Base-by-base conservation (phyloP, 2,888 invertebrate genomes). In the Unio pictorum region DNA sequence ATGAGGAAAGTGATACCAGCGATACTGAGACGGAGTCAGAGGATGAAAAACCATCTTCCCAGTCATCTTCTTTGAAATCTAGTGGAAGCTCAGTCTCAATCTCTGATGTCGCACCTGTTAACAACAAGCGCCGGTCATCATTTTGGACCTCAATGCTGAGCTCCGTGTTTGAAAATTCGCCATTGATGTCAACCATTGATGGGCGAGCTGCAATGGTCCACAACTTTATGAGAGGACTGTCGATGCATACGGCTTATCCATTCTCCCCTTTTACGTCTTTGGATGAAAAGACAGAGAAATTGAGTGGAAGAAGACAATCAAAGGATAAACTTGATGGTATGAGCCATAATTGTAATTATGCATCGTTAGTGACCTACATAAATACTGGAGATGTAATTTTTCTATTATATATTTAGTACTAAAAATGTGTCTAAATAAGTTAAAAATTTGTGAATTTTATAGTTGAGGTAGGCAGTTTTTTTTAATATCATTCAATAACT, bases 161-260 rank as follows among this genome's bases (percentile, higher is more conserved):
- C 18, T 76, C 76, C 17, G 30, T 81, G 45, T 76, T 80, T 61
- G 80, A 77, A 55, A 82, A 80, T 60, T 85, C 84, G 64, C 80
- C 82, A 7, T 69, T 88, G 60, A 75, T 90, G 64, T 87, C 89
- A 76, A 88, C 88, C 4, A 86, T 90, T 11, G 88, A 89, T 28
- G 90, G 90, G 6, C 80, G 91, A 59, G 91, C 91, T 7, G 91
- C 90, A 3, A 86, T 89, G 64, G 87, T 91, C 59, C 89, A 90
- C 78, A 91, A 90, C 80, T 90, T 90, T 65, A 86, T 91, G 80
- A 78, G 91, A 69, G 91, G 91, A 2, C 80, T 91, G 34, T 85
- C 88, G 1, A 80, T 91, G 45, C 82, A 86, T 34, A 84, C 87
- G 45, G 85, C 86, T 17, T 90, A 86, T 71, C 89, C 90, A 6